Evolutionary conservation across 2,113 vertebrate genomes (phyloP).

Genomic region (Illadopsis cleaveri): DNA sequence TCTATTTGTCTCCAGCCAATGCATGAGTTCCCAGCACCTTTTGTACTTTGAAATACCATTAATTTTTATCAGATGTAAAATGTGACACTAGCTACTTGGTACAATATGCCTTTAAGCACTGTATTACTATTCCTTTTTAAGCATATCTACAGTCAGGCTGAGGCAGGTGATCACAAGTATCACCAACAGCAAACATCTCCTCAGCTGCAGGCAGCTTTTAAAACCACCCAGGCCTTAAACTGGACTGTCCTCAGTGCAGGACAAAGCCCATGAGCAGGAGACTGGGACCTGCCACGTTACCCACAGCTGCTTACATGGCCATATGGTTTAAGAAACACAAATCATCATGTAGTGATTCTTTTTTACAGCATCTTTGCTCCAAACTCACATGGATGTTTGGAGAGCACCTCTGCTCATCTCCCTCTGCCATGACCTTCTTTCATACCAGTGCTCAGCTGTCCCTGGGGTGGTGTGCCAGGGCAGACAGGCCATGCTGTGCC

Average conservation of each 20-base stretch:
- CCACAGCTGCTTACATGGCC: neutral
- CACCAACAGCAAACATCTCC: neutral
- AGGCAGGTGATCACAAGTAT: neutral
- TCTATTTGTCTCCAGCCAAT: neutral
- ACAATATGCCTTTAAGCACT: neutral
- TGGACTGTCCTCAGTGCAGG: no score
- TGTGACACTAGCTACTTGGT: neutral
- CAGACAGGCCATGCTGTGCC: neutral
- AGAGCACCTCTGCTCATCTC: neutral
- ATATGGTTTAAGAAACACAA: neutral
- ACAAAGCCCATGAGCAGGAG: neutral
- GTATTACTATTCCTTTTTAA: neutral
- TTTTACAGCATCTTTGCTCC: neutral
- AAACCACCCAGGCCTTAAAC: neutral
- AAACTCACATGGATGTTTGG: neutral
- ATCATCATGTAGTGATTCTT: neutral
- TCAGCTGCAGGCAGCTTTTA: neutral
- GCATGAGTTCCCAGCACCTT: neutral
- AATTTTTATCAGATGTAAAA: constrained; percentile 27
- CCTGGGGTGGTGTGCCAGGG: neutral
- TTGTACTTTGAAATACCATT: neutral
- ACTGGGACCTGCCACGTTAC: neutral
- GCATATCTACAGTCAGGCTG: neutral
- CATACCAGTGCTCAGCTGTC: neutral
- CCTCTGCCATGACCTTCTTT: neutral